Conservation (phyloP, 2,113 vertebrate species). For the Axis porcinus region DNA sequence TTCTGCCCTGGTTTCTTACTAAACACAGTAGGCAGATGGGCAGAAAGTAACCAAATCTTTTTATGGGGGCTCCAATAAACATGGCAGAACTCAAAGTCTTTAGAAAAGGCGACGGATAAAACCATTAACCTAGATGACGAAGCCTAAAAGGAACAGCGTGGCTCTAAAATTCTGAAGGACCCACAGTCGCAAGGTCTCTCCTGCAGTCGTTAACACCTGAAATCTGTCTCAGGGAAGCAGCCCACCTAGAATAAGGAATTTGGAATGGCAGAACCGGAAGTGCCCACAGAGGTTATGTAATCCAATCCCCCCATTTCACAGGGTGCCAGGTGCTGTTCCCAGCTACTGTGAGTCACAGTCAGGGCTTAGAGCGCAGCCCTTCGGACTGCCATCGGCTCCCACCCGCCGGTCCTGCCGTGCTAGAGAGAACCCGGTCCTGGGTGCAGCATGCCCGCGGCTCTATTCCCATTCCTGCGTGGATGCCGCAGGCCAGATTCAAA, state of each 20-base stretch:
- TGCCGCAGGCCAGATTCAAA: rapidly evolving
- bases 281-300: not conserved
- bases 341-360: not conserved
- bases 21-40: not conserved
- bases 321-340: not conserved
- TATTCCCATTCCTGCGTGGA: rapidly evolving
- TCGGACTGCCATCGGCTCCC: not conserved
- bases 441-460: rapidly evolving
- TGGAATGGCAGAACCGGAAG: not conserved
- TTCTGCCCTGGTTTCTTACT: not conserved
- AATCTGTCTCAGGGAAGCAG: not conserved
- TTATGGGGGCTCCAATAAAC: not conserved
- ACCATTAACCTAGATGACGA: not conserved
- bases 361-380: not conserved
- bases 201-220: not conserved
- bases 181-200: not conserved
- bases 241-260: not conserved
- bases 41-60: not conserved
- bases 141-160: not conserved
- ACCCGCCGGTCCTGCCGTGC: rapidly evolving
- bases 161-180: not conserved
- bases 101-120: not conserved
- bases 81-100: not conserved
- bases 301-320: not conserved
- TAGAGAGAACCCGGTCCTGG: not conserved